Evolutionary conservation across 1,140 invertebrate genomes (phyloP), one percentile per base, ranked within the genome.

Genomic region (Ostrea edulis): DNA sequence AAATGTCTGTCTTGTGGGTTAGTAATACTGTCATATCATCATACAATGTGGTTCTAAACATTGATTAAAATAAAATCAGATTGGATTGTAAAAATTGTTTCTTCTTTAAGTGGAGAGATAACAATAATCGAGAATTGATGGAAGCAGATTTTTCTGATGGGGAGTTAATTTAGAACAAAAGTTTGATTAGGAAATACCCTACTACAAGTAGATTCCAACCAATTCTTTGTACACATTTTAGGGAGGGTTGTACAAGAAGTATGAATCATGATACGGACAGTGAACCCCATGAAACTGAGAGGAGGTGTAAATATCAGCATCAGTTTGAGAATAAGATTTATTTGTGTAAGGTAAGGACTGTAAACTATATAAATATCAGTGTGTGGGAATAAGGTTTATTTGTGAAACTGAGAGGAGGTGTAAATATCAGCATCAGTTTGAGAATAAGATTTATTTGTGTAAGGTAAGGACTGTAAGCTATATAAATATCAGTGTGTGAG

Each of bases 271-370:
- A 96, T 83, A 95, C 95, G n/a, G 97, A 97, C 88, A 96, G 96
- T 17, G 95, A 96, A 86, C 95, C 96, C 17, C 97, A 98, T 94
- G 90, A 93, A 87, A 88, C 92, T 25, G 91, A 90, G 12, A 88
- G 91, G 58, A 82, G 88, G 82, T 97, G 96, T 95, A 96, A 96
- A 90, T 98, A 97, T 95, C 97, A 97, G 91, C 96, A 97, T 94
- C 97, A 97, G 92, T 97, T 96, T 95, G 97, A 97, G 90, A 98
- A 98, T 93, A 96, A 96, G 92, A 96, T 97, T 25, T 97, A 97
- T 93, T 95, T 97, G 54, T 98, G 97, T 93, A 97, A 96, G 93
- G 95, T 95, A 88, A 87, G 88, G 52, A n/a, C 52, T 82, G 8
- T n/a, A n/a, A n/a, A n/a, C n/a, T n/a, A n/a, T n/a, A n/a, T n/a